Evolutionary conservation across 2,888 invertebrate genomes (phyloP).

Genomic region (Muscina levida): DNA sequence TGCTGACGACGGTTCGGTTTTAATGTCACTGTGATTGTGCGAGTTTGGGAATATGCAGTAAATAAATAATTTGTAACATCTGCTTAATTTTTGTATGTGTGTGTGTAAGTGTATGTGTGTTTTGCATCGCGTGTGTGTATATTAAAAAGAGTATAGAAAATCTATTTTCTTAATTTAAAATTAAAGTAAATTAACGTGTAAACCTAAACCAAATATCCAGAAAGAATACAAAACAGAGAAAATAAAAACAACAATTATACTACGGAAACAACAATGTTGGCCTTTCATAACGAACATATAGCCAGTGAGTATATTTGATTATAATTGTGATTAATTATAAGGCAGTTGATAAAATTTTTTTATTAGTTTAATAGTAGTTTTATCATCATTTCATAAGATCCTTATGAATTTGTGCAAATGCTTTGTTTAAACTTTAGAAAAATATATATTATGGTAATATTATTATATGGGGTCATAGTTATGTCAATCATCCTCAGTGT

Average conservation of each 20-base stretch:
- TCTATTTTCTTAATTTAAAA: no score
- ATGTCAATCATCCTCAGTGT: no score
- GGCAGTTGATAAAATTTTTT: no score
- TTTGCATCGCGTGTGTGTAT: conserved; percentile 16
- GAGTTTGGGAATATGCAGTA: background rate
- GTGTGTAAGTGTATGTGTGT: conserved; percentile 11
- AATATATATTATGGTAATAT: no score
- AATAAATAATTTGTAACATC: conserved; percentile 35
- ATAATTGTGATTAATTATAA: no score
- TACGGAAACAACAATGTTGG: conserved; percentile 75
- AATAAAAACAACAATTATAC: conserved; percentile 9
- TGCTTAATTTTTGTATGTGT: conserved; percentile 23
- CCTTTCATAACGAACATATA: conserved; percentile 80
- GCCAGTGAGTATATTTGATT: conserved; percentile 79
- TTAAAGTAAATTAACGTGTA: no score
- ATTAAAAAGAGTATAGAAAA: no score
- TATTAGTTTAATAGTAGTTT: no score
- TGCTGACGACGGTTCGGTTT: conserved; percentile 17
- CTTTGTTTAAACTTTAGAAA: no score
- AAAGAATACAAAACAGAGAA: conserved; percentile 21
- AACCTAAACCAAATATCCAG: conserved; percentile 33
- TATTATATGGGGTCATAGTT: no score
- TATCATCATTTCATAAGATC: no score
- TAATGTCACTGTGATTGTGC: background rate
- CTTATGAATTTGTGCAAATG: no score